phyloP scores from a whole-genome alignment of 2,888 invertebrate species.

The Cosmopolites sordidus region DNA sequence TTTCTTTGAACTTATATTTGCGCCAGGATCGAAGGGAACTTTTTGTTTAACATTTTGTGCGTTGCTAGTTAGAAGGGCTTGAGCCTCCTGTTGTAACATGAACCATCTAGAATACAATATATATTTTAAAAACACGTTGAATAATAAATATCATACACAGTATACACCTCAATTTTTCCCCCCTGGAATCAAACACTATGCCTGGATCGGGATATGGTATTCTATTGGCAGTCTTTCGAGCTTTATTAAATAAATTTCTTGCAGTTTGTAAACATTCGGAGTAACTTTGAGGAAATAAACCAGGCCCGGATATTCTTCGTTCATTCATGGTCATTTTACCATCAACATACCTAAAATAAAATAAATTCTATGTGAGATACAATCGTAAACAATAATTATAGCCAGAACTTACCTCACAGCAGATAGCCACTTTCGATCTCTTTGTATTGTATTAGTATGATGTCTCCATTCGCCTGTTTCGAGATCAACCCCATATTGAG shows the following conservation, averaged over 20 bases:
- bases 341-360: constrained; percentile 45
- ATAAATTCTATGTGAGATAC: no score
- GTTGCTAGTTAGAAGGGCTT: constrained; percentile 66
- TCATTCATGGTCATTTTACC: constrained; percentile 74
- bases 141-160: no score
- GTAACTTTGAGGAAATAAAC: constrained; percentile 68
- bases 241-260: constrained; percentile 69
- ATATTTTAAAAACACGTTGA: not conserved
- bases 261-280: constrained; percentile 77
- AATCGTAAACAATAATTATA: no score
- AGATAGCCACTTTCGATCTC: constrained; percentile 78
- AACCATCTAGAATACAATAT: constrained; percentile 67
- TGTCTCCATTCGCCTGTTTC: constrained; percentile 90
- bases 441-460: constrained; percentile 70
- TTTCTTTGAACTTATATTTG: constrained; percentile 12
- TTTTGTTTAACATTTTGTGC: constrained; percentile 73
- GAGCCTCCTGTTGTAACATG: constrained; percentile 83
- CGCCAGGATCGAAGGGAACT: constrained; percentile 66
- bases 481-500: constrained; percentile 81
- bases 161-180: constrained; percentile 58
- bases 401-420: constrained; percentile 56
- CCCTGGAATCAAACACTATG: constrained; percentile 64
- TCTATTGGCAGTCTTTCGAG: constrained; percentile 70
- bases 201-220: constrained; percentile 71
- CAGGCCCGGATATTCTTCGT: constrained; percentile 65